Base-by-base conservation (phyloP, 2,113 vertebrate genomes). In the Labeo rohita region DNA sequence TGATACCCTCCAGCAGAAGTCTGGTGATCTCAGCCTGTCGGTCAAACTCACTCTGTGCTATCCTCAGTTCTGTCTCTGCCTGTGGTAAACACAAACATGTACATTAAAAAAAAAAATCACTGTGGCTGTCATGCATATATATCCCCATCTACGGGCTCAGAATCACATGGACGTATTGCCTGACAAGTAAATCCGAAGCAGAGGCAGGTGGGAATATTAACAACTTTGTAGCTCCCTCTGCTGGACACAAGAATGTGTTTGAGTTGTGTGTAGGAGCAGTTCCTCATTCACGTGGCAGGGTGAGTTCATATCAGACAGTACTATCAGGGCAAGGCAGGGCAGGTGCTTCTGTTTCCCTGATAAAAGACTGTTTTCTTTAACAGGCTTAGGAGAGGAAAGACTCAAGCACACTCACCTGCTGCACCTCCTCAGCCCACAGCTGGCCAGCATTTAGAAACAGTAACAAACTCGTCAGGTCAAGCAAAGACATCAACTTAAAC, bases 401-500 rank as follows among this genome's bases (percentile, higher is more conserved):
- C 9, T 73, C 16, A 13, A n/a, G 34, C 23, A 8, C 97, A 83
- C 81, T 98, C 96, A 99, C 98, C 97, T 97, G 96, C 4, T 96
- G 96, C 93, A 98, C 95, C 94, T 99, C 97, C 95, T 98, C 95
- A 92, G 96, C 94, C 97, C 97, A 98, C 94, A 98, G 95, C 98
- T 99, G 96, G 96, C 89, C 95, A 96, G 97, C 95, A 95, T 96
- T 97, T 90, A 79, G 43, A 93, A 93, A 94, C 91, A 93, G 92
- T 92, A 90, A 95, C 92, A 56, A 92, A 83, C 5, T 82, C 61
- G 93, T 95, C 93, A 95, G 90, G 90, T 85, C 85, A 89, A 65
- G 87, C 90, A 92, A 36, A 47, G n/a, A 47, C 21, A 47, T 16
- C 36, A 12, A 45, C 34, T 34, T 43, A 47, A 52, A 72, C 54